phyloP scores from a whole-genome alignment of 2,888 invertebrate genomes.

The Julus scandinavius region DNA sequence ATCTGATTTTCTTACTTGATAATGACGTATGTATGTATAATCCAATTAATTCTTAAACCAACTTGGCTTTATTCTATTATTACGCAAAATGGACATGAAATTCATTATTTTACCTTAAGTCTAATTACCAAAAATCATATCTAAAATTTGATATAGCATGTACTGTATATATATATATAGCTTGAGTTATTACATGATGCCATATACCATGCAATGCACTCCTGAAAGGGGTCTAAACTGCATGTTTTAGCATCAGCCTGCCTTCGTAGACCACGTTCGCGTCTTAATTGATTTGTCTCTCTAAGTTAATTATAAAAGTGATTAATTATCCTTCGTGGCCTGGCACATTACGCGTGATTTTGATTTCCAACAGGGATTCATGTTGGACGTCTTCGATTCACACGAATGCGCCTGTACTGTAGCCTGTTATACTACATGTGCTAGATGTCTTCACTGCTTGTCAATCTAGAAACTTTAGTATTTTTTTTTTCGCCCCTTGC shows the following conservation, averaged over 20 bases:
- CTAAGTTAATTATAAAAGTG: slow-evolving; percentile 11
- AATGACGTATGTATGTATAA: not conserved
- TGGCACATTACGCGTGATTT: slow-evolving; percentile 2
- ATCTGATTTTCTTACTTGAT: too few species aligned
- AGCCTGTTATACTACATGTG: not conserved
- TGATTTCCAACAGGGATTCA: slow-evolving; percentile 18
- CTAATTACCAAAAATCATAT: not conserved
- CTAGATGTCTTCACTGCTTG: not conserved
- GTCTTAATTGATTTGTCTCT: slow-evolving; percentile 18
- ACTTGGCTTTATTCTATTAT: not conserved
- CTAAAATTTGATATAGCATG: too few species aligned
- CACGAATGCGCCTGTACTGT: not conserved
- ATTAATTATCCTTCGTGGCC: slow-evolving; percentile 18
- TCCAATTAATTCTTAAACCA: not conserved
- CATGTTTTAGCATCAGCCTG: not conserved
- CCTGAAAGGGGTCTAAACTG: too few species aligned
- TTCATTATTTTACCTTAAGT: not conserved
- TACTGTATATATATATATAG: too few species aligned
- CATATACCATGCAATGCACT: too few species aligned
- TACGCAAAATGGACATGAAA: not conserved
- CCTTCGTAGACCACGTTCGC: not conserved
- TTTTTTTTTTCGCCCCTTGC: too few species aligned
- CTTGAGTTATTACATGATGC: too few species aligned
- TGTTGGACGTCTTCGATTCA: slow-evolving; percentile 8
- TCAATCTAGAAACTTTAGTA: not conserved